Conservation (phyloP, 2,797 vertebrate species). For the Ispidina lecontei region DNA sequence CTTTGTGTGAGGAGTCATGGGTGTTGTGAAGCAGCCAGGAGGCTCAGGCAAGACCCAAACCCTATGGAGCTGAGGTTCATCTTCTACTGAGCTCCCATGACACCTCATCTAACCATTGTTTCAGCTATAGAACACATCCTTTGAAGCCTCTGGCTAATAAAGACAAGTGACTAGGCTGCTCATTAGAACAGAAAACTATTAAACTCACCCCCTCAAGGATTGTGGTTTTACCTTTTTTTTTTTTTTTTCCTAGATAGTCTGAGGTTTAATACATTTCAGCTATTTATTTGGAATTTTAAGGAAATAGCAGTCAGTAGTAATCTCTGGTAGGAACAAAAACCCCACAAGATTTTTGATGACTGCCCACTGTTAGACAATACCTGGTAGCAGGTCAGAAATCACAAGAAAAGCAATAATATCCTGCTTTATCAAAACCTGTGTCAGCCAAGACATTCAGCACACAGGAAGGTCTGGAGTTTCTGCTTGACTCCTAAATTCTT, state of each 20-base stretch:
- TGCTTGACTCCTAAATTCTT: background rate
- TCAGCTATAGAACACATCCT: background rate
- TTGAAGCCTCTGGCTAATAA: background rate
- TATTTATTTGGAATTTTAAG: background rate
- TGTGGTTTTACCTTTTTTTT: background rate
- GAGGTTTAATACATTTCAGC: background rate
- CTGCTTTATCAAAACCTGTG: background rate
- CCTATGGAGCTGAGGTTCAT: background rate
- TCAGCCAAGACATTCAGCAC: background rate
- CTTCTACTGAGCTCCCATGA: background rate
- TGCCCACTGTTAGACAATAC: background rate
- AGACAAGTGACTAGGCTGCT: background rate
- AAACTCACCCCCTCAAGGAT: background rate
- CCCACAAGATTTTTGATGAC: background rate
- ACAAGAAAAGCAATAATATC: background rate
- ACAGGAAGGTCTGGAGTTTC: background rate
- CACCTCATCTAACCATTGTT: background rate
- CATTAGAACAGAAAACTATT: background rate
- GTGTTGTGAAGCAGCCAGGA: background rate
- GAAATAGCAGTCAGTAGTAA: background rate
- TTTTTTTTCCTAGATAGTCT: background rate
- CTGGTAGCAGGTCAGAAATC: constrained; percentile 18
- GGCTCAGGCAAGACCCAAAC: background rate
- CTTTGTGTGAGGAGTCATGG: background rate
- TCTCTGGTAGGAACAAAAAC: background rate